Percentiles rank a stretch among this genome's conserved stretches.
Conservation (phyloP, 2,113 vertebrate species). For the Sorex araneus region DNA sequence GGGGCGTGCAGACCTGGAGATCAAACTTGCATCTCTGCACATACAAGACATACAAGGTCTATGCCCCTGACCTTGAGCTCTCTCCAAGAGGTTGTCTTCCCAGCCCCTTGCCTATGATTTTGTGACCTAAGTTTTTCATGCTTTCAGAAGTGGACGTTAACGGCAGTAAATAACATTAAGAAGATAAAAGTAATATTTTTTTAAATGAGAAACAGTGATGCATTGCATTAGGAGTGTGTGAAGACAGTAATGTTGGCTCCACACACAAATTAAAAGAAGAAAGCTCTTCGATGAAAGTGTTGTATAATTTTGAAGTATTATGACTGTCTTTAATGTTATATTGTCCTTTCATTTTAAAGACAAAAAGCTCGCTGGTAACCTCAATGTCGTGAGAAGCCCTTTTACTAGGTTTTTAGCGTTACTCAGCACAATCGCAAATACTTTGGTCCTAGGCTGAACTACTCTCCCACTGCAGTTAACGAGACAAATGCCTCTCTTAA, state of each 20-base stretch:
- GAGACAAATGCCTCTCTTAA: slow-evolving; percentile 63
- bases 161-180: background rate
- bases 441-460: slow-evolving; percentile 29
- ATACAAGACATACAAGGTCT: too few species aligned
- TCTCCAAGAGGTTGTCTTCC: too few species aligned
- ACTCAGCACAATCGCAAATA: slow-evolving; percentile 50
- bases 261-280: slow-evolving; percentile 64
- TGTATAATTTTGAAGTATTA: slow-evolving; percentile 31
- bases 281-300: slow-evolving; percentile 46
- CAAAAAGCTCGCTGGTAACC: slow-evolving; percentile 47
- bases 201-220: background rate
- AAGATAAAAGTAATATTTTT: background rate
- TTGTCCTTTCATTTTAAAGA: slow-evolving; percentile 64
- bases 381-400: slow-evolving; percentile 46
- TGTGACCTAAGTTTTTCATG: slow-evolving; percentile 13
- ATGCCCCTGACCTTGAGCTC: too few species aligned
- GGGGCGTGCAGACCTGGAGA: too few species aligned
- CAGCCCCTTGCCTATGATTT: background rate
- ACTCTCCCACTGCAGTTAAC: slow-evolving; percentile 49
- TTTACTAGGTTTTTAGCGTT: slow-evolving; percentile 78
- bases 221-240: background rate
- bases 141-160: slow-evolving; percentile 20
- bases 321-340: slow-evolving; percentile 44
- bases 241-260: background rate
- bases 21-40: too few species aligned